Base-by-base conservation (phyloP, 2,113 vertebrate genomes). In the Anhinga rufa region DNA sequence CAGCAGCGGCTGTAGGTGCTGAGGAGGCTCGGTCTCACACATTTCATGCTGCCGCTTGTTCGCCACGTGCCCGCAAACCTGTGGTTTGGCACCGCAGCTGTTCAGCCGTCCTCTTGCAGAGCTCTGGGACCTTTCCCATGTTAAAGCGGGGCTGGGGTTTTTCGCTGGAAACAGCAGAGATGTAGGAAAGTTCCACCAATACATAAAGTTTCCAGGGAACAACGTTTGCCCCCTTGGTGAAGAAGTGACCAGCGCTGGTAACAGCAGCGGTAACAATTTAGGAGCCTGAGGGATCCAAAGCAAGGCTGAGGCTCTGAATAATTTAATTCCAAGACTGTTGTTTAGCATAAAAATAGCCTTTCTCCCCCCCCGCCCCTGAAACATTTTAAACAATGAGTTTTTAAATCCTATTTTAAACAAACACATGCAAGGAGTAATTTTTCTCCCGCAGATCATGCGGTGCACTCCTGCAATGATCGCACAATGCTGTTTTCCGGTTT, bases 31-130 rank as follows among this genome's bases (percentile, higher is more conserved):
- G 0, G 9, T 68, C 42, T 86, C 31, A 42, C 77, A 29, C 24
- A 5, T 25, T 46, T 15, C 79, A 19, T 0, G 2, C 42, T 46
- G 54, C 28, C 38, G 5, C 55, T 71, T 3, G 16, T 7, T 24
- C 3, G 4, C 60, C 75, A 58, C 0, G 0, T 36, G 74, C 81
- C 38, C 1, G 1, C 38, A 18, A 3, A 1, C 26, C 32, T 55
- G 42, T 31, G 83, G 32, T 52, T 94, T 61, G 81, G 89, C 91
- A 84, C 57, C 7, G 2, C 10, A 2, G 40, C 55, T 2, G n/a
- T 14, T 65, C 14, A 2, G 36, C 32, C 0, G 0, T 13, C 52
- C 12, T 82, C 72, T 65, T 24, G 16, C 24, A 46, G 24, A 52
- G n/a, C 80, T 91, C 57, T 2, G 5, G 16, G 42, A 64, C 55